phyloP scores from a whole-genome alignment of 2,113 vertebrate genomes.

The Rana temporaria region DNA sequence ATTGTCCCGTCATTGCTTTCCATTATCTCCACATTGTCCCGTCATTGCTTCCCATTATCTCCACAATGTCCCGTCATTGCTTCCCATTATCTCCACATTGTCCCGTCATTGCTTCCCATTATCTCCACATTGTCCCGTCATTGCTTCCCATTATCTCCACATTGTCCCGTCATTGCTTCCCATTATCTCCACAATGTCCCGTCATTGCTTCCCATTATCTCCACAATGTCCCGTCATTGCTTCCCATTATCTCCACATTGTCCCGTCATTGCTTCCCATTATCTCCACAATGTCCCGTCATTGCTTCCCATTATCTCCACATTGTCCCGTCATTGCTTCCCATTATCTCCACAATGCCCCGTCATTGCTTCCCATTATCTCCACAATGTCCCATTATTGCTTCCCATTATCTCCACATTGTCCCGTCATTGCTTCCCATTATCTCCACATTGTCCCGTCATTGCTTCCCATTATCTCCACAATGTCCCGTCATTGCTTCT shows the following conservation, averaged over 20 bases:
- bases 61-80: neutral
- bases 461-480: neutral
- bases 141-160: too few species aligned
- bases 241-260: too few species aligned
- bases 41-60: neutral
- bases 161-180: neutral
- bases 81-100: neutral
- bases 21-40: too few species aligned
- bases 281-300: too few species aligned
- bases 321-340: neutral
- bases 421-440: neutral
- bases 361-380: too few species aligned
- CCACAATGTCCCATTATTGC: neutral
- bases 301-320: neutral
- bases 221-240: neutral
- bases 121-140: neutral
- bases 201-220: neutral
- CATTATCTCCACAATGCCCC: neutral
- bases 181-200: constrained; percentile 3
- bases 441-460: neutral
- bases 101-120: too few species aligned
- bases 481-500: neutral
- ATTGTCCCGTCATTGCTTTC: neutral
- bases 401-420: too few species aligned
- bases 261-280: too few species aligned